Evolutionary conservation across 2,113 vertebrate genomes (phyloP).

Genomic region (Syngnathus floridae): DNA sequence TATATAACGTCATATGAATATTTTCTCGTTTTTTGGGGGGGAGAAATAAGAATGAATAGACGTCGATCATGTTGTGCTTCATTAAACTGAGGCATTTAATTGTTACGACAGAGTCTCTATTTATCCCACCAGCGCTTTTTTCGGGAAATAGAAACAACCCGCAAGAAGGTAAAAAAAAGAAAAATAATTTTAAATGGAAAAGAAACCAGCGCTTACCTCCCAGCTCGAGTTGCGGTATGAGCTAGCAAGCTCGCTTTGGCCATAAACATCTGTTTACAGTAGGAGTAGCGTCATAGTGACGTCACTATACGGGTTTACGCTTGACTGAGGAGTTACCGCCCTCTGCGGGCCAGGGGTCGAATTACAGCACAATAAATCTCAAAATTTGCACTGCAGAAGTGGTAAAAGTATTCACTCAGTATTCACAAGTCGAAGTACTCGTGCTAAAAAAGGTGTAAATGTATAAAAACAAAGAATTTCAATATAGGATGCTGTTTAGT

Average conservation of each 20-base stretch:
- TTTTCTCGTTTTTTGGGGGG: neutral
- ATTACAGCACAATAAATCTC: conserved; percentile 7
- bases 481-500: too few species aligned
- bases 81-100: neutral
- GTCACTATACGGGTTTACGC: neutral
- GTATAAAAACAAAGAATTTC: too few species aligned
- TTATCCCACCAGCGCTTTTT: neutral
- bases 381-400: neutral
- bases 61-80: neutral
- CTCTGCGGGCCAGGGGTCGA: conserved; percentile 40
- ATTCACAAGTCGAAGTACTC: too few species aligned
- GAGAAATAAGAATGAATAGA: neutral
- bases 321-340: conserved; percentile 20
- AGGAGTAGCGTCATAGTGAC: neutral
- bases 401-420: neutral
- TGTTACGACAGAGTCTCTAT: neutral
- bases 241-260: neutral
- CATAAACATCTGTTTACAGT: conserved; percentile 39
- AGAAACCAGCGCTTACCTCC: conserved; percentile 23
- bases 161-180: neutral
- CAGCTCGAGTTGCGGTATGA: neutral
- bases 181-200: neutral
- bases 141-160: neutral
- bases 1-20: neutral
- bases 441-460: too few species aligned